These are phyloP conservation scores for Porites lobata DNA, from an alignment of 92 coral and sea anemone species.

Conservation along the genomic window DNA sequence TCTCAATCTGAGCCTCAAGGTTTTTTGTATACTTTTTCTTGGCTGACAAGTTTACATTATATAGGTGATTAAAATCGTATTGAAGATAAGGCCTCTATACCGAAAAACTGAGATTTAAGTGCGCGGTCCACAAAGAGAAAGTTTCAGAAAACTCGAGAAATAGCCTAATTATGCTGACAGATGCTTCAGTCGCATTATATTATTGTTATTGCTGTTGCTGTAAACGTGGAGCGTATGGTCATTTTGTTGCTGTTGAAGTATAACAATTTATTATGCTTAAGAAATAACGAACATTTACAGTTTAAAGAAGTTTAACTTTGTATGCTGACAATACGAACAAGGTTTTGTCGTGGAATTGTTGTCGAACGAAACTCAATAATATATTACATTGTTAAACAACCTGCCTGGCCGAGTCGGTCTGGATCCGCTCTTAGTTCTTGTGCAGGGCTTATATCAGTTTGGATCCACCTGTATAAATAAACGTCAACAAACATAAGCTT, in stretches of 20 bases:
- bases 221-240: too few species aligned
- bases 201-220: too few species aligned
- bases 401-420: too few species aligned
- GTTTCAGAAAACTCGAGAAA: background rate
- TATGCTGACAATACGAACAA: background rate
- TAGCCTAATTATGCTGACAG: background rate
- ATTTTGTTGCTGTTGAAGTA: too few species aligned
- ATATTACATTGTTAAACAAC: background rate
- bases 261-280: too few species aligned
- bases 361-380: background rate
- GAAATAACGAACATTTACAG: too few species aligned
- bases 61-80: background rate
- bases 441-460: background rate
- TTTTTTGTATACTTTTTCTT: background rate
- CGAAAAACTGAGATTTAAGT: background rate
- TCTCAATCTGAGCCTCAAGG: background rate
- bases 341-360: background rate
- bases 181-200: background rate
- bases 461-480: conserved; percentile 49
- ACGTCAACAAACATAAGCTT: conserved; percentile 8
- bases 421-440: background rate
- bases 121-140: background rate
- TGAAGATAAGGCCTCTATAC: background rate
- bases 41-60: background rate
- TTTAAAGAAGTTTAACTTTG: too few species aligned